Conservation (phyloP, 2,113 vertebrate species). For the Zosterops lateralis region DNA sequence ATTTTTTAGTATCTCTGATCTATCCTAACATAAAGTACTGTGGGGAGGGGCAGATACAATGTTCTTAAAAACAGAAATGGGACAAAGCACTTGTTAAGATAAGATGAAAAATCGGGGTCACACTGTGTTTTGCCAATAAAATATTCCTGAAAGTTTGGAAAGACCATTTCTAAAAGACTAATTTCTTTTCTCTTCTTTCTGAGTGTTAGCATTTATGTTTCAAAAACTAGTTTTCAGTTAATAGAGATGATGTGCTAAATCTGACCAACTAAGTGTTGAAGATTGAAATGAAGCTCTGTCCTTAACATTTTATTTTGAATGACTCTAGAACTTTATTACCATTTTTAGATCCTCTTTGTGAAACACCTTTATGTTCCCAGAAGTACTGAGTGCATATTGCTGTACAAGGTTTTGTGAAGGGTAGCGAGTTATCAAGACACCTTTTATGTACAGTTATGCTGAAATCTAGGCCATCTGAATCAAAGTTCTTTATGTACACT, state of each 20-base stretch:
- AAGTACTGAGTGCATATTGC: rapidly evolving
- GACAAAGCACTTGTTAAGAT: background rate
- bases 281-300: background rate
- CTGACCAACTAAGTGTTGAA: background rate
- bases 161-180: background rate
- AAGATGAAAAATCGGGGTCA: background rate
- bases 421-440: background rate
- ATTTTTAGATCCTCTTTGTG: background rate
- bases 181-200: background rate
- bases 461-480: background rate
- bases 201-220: background rate
- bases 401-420: background rate
- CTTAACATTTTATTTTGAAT: background rate
- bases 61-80: background rate
- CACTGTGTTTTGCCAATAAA: background rate
- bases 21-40: background rate
- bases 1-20: background rate
- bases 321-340: background rate
- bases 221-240: background rate
- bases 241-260: background rate
- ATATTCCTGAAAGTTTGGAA: background rate
- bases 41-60: background rate
- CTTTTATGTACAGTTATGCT: background rate
- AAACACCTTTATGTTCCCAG: background rate
- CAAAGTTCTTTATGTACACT: background rate